Evolutionary conservation across 2,113 vertebrate genomes (phyloP), one percentile per base, ranked within the genome.

Genomic region (Nesogale talazaci): DNA sequence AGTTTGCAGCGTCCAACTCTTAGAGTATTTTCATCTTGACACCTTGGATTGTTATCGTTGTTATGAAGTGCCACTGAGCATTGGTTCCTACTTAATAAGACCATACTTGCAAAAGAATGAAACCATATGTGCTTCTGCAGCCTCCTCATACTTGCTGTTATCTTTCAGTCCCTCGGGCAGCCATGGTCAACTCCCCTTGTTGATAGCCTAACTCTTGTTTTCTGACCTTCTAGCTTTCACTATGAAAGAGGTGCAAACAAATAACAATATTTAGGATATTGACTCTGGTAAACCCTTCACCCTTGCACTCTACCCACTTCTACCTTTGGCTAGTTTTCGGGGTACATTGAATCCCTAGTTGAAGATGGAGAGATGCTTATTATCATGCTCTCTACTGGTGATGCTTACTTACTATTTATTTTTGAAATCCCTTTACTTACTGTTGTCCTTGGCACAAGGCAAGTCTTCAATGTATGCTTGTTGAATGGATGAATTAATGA

Each of bases 401-500:
- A 61, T 40, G 7, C 10, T 77, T 36, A 81, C 27, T 65, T 87
- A n/a, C 69, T 20, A 6, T 20, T 90, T 17, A 42, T 10, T 46
- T 84, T n/a, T 77, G 40, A 23, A 61, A 88, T 84, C 38, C 56
- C 1, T 10, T 69, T 23, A 38, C 19, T 86, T 46, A 40, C 34
- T 31, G n/a, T 23, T 27, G 20, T 80, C n/a, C 46, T 69, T 78
- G 88, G 69, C 34, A 63, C 11, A 75, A 69, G 31, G 29, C 56
- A 88, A 69, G 3, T 67, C 17, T 46, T 93, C 40, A 52, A 40
- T 94, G 70, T 88, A 61, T 75, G 11, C 56, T 80, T 83, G 38
- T 46, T 90, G 72, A 87, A 61, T 59, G 65, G 38, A 42, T 92
- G 72, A 87, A 61, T 59, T 59, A 86, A 72, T 94, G 19, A 78